A percentile compares a stretch with the other conserved stretches of the same genome.
phyloP scores from a whole-genome alignment of 2,113 vertebrate species.

The Motacilla alba region DNA sequence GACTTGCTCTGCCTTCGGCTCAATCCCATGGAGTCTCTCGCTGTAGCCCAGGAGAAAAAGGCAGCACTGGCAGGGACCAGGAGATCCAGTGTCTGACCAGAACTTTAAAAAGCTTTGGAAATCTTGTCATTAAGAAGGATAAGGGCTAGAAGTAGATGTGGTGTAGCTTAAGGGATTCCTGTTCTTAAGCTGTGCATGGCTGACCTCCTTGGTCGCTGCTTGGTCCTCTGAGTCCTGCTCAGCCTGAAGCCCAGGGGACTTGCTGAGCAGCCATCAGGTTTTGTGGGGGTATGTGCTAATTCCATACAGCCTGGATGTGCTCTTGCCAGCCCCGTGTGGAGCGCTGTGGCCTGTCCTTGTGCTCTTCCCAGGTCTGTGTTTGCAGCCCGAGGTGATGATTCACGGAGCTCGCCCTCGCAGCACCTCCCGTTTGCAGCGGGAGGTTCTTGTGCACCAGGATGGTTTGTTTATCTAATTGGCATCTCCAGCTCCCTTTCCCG shows the following conservation, averaged over 20 bases:
- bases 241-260: neutral
- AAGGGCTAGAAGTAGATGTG: neutral
- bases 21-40: accelerated
- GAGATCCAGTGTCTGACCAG: neutral
- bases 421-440: neutral
- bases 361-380: neutral
- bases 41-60: neutral
- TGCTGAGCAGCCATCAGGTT: neutral
- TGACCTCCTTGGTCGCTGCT: neutral
- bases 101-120: neutral
- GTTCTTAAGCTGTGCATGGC: neutral
- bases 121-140: neutral
- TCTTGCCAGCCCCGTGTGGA: neutral
- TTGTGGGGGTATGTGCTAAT: accelerated
- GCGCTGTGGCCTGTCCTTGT: neutral
- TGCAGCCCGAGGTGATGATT: neutral
- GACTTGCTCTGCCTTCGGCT: neutral
- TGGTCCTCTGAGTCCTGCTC: neutral
- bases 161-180: neutral
- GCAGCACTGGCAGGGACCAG: neutral
- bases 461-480: neutral
- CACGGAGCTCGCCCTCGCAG: neutral
- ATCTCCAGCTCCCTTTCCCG: neutral
- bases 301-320: accelerated
- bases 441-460: neutral